Base-by-base conservation (phyloP, 2,797 vertebrate genomes). In the Valencia hispanica region DNA sequence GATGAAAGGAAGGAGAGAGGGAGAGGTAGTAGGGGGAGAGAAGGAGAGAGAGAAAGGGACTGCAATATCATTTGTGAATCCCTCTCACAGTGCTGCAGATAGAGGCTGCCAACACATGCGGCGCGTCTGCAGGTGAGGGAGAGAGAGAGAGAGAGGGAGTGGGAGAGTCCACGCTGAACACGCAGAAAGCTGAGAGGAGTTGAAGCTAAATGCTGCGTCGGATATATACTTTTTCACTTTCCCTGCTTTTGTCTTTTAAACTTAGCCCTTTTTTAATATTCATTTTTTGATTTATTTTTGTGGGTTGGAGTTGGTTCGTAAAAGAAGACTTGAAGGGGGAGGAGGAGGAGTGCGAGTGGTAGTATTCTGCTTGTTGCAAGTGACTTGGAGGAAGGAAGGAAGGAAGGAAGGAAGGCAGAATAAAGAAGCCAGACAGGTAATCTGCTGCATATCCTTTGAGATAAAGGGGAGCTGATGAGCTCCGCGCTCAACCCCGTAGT, bases 41-140 rank as follows among this genome's bases (percentile, higher is more conserved):
- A 36, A 77, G 75, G 83, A 70, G 93, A 74, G 93, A 68, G 91
- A 81, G 92, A 87, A 95, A 85, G 93, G 93, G 95, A 95, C 97
- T 96, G 97, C 96, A 97, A 97, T 97, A 97, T 97, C 96, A 97
- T 97, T 97, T 96, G 96, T 93, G 97, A 96, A 95, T 96, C 96
- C 95, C 94, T 96, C 95, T 96, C 96, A 92, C 92, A 94, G 95
- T 96, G 97, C 97, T 96, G 97, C 97, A 97, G 97, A 97, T 96
- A 96, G 95, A 94, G 93, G 94, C 95, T 91, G 96, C 96, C 95
- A 95, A 96, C 96, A 94, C 96, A 95, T 92, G 96, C 97, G 94
- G 96, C 93, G 96, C 95, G 94, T 95, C 96, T 96, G 97, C 97
- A 97, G 96, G 97, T 97, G 95, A 95, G 94, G 84, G 94, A 90